Conservation (phyloP, 2,113 vertebrate genomes). For the Gymnogyps californianus region DNA sequence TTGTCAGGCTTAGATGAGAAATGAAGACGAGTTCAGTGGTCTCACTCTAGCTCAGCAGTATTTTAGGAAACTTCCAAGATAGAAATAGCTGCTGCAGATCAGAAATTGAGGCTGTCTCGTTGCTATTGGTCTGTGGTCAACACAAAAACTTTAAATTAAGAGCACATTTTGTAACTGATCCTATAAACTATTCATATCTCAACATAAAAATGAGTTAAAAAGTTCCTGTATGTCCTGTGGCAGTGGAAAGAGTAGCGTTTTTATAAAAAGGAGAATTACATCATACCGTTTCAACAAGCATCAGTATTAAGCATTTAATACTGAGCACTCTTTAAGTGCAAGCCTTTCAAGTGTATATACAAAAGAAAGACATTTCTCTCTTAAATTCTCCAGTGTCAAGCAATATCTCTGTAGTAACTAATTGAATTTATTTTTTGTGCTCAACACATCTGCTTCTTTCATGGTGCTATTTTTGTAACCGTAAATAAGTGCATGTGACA, state of each 20-base stretch:
- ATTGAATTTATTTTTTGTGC: background rate
- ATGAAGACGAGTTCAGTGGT: background rate
- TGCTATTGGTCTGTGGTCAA: background rate
- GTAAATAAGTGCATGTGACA: slow-evolving; percentile 55
- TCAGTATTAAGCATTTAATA: background rate
- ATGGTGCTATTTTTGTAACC: slow-evolving; percentile 48
- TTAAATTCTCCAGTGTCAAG: background rate
- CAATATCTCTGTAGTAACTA: background rate
- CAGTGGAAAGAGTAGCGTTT: background rate
- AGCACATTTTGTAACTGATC: background rate
- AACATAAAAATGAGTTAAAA: background rate
- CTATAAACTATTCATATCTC: background rate
- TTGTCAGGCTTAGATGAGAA: background rate
- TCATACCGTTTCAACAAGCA: background rate
- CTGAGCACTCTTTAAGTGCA: background rate
- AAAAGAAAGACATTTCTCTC: background rate
- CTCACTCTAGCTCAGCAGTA: background rate
- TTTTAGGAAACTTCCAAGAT: slow-evolving; percentile 4
- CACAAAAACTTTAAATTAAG: background rate
- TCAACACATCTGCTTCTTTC: slow-evolving; percentile 51
- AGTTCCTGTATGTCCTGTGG: background rate
- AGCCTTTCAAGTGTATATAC: background rate
- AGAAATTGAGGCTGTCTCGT: background rate
- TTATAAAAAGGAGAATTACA: background rate
- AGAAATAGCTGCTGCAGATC: slow-evolving; percentile 22